phyloP scores from a whole-genome alignment of 2,888 invertebrate species.

The Atrina japonica region DNA sequence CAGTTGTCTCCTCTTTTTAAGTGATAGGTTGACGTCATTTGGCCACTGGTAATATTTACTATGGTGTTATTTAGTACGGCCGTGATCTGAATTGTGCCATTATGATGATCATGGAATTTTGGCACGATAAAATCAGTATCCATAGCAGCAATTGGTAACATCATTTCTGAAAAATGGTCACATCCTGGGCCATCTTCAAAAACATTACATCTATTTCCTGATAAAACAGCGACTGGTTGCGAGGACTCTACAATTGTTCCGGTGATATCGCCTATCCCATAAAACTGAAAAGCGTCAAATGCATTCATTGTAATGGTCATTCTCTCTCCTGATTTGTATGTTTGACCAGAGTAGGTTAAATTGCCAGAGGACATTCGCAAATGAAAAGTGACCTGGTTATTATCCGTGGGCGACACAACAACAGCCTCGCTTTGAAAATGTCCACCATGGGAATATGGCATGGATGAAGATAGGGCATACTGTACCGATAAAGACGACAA shows the following conservation, averaged over 20 bases:
- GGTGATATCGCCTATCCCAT: neutral
- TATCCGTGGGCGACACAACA: neutral
- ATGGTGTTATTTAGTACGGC: neutral
- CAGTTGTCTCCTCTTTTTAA: neutral
- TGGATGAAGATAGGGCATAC: neutral
- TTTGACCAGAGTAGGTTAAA: neutral
- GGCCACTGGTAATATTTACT: neutral
- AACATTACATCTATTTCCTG: slow-evolving; percentile 13
- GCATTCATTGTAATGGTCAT: neutral
- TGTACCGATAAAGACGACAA: neutral
- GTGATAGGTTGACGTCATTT: neutral
- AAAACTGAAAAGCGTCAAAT: slow-evolving; percentile 1
- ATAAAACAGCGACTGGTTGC: neutral
- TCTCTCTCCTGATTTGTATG: neutral
- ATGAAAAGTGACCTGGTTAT: neutral
- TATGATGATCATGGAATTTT: slow-evolving; percentile 1
- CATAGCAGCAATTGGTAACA: neutral
- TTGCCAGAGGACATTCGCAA: neutral
- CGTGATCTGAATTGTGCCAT: slow-evolving; percentile 1
- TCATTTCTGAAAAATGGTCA: slow-evolving; percentile 11
- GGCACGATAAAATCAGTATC: neutral
- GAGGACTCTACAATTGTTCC: neutral
- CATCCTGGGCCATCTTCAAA: slow-evolving; percentile 4
- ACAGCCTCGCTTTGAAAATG: slow-evolving; percentile 6
- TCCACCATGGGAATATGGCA: neutral